Percentiles rank a stretch among this genome's conserved stretches.
These are phyloP conservation scores for Macquaria ambigua DNA, from an alignment of 2,113 vertebrate genomes.

Conservation along the genomic window DNA sequence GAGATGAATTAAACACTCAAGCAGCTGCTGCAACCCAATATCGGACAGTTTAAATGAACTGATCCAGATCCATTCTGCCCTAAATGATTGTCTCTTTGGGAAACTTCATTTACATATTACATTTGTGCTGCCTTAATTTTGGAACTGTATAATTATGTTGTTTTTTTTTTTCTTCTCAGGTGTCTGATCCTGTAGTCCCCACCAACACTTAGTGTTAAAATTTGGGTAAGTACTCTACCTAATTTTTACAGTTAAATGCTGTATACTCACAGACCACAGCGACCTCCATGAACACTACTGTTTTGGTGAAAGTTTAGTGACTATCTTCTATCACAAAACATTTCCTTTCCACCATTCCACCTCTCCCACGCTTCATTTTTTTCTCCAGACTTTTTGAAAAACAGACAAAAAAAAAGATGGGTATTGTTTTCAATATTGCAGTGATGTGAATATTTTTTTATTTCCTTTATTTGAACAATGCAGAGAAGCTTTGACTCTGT, in stretches of 20 bases:
- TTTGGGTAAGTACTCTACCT: constrained; percentile 70
- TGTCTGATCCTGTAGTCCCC: constrained; percentile 56
- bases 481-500: neutral
- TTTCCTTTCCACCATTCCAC: neutral
- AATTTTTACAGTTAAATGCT: neutral
- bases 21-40: constrained; percentile 13
- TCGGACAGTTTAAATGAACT: constrained; percentile 4
- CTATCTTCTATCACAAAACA: too few relatives aligned
- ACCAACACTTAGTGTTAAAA: constrained; percentile 32
- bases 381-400: neutral
- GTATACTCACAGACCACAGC: neutral
- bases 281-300: neutral
- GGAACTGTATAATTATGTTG: neutral
- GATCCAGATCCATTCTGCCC: neutral
- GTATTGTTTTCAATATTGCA: neutral
- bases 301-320: neutral
- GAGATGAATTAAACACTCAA: neutral
- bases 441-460: neutral
- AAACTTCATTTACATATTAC: neutral
- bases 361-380: neutral
- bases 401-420: too few relatives aligned
- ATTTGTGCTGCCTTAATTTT: neutral
- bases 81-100: constrained; percentile 19
- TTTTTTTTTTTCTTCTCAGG: constrained; percentile 55
- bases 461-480: too few relatives aligned